phyloP scores from a whole-genome alignment of 2,888 invertebrate species.

The Dicyrtoma fusca region DNA sequence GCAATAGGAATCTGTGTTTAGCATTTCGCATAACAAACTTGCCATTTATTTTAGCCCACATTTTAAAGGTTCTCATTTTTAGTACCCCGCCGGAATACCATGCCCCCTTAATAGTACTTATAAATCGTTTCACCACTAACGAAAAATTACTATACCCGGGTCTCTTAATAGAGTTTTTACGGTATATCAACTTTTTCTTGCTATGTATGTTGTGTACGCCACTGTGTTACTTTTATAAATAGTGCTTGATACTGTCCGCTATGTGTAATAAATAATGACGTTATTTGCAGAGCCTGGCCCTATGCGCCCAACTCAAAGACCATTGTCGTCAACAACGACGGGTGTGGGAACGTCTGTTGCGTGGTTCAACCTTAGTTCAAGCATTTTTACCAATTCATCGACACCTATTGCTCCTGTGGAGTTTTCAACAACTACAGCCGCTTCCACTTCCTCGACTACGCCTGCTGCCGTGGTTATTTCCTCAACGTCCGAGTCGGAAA shows the following conservation, averaged over 20 bases:
- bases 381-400: slow-evolving; percentile 13
- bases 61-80: too few species aligned
- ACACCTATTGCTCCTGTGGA: slow-evolving; percentile 1
- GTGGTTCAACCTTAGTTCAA: slow-evolving; percentile 40
- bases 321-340: slow-evolving; percentile 22
- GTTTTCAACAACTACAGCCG: background rate
- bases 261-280: background rate
- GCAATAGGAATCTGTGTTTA: too few species aligned
- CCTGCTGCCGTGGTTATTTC: background rate
- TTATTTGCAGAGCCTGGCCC: slow-evolving; percentile 40
- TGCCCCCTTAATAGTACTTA: too few species aligned
- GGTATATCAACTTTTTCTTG: too few species aligned
- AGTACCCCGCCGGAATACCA: too few species aligned
- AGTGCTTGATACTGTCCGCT: background rate
- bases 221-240: too few species aligned
- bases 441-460: slow-evolving; percentile 2
- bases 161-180: too few species aligned
- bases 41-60: too few species aligned
- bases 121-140: too few species aligned
- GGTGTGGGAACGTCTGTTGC: slow-evolving; percentile 21
- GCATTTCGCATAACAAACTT: too few species aligned
- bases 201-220: too few species aligned
- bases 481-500: background rate
- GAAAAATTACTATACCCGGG: too few species aligned
- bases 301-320: slow-evolving; percentile 32